Base-by-base conservation (phyloP, 2,797 vertebrate species). In the Morus bassanus region DNA sequence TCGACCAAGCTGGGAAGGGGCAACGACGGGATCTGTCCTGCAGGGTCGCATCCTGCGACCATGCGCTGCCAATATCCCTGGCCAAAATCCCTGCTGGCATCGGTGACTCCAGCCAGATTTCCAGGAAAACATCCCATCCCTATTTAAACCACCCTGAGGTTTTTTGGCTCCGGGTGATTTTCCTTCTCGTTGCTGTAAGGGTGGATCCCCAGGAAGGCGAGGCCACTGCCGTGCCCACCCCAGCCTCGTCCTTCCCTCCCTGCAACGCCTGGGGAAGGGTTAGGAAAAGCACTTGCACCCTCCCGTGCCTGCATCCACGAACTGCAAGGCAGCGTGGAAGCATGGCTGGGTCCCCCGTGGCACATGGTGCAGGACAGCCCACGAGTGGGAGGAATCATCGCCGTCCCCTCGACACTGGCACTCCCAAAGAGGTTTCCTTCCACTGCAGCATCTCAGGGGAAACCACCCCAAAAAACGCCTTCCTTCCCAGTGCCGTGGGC, bases 211-310 rank as follows among this genome's bases (percentile, higher is more conserved):
- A 11, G 33, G 39, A 46, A 41, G 14, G 30, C 0, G 14, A 39
- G 23, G 15, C 9, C 24, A 2, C 54, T 2, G 24, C 45, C 9
- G 4, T 50, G 56, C 17, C 41, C 69, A 7, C 18, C 45, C 18
- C 50, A 60, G 57, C n/a, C 22, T 23, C 61, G 1, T 63, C 63
- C 53, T 64, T 7, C 72, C n/a, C 41, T 75, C 24, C 18, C 37
- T 6, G 41, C 50, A 12, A 2, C 13, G 7, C 67, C 48, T 9
- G 37, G 41, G 18, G 13, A 74, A 61, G 63, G 28, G 3, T 65
- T 89, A 1, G 78, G 90, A 94, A 94, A 88, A 79, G 82, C 95
- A 10, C 94, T 89, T 53, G 95, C 95, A 92, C 95, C 96, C 95
- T 92, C 96, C 89, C 7, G 96, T 87, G 96, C 68, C 81, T 3